Base-by-base conservation (phyloP, 30 jellyfish, hydroid and myxozoan species). In the Hydra vulgaris region DNA sequence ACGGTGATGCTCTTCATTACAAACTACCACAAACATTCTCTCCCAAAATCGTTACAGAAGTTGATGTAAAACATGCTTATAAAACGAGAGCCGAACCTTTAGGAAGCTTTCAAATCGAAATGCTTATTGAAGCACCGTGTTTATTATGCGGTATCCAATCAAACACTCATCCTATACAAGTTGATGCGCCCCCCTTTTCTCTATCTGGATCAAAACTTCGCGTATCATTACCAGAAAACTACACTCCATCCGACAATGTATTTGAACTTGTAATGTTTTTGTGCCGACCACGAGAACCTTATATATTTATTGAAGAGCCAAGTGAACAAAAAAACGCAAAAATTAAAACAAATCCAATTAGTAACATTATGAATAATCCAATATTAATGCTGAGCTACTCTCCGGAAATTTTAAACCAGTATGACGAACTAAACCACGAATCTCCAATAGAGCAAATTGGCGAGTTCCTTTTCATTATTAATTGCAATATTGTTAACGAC, bases 111-210 rank as follows among this genome's bases (percentile, higher is more conserved):
- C 94, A 88, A 78, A 78, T 94, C 25, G 94, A 84, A 26, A 74
- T 94, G 17, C 66, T 76, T 52, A 82, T 94, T 61, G 99, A 94
- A 26, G 99, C 99, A 16, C 99, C 99, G 7, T 94, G 99, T 76
- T 88, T 85, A n/a, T 76, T 94, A 1, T 83, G 96, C 5, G 95
- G 96, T 67, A 93, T 94, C n/a, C 81, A 89, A 21, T 94, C 99
- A 24, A 89, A 74, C 18, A 87, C 95, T 8, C 95, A 86, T 73
- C 96, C 95, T 7, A 79, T 94, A 15, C 89, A 56, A 19, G 95
- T 94, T 7, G 96, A 88, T 27, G 93, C 99, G 0, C 78, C 95
- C 17, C 95, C 96, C 68, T 81, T 84, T 40, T 88, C 96, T 15
- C 94, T 84, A 24, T 84, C 83, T 81, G 93, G 97, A 23, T 82